phyloP scores from a whole-genome alignment of 2,888 invertebrate species.

The Dysmachus trigonus region DNA sequence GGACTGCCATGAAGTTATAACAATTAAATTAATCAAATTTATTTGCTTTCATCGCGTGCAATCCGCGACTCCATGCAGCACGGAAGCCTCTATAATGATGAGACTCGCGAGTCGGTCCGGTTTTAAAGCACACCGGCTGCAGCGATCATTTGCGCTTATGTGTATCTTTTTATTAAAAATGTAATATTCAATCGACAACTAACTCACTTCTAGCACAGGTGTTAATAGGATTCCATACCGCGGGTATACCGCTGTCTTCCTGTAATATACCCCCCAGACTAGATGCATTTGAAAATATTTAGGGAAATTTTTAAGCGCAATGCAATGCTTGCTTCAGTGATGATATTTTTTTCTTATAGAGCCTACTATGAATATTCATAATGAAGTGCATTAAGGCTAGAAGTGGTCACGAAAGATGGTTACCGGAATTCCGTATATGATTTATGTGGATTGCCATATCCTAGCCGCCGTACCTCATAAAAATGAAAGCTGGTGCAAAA shows the following conservation, averaged over 20 bases:
- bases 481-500: neutral
- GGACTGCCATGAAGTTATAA: conserved; percentile 15
- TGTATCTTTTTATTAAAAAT: conserved; percentile 10
- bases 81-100: conserved; percentile 1
- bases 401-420: neutral
- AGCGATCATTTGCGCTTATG: neutral
- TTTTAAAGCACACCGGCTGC: neutral
- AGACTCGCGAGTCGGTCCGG: neutral
- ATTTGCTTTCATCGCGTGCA: conserved; percentile 50
- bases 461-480: neutral
- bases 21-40: conserved; percentile 45
- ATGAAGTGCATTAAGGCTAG: neutral
- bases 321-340: neutral
- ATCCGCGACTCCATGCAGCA: conserved; percentile 9
- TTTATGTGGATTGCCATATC: neutral
- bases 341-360: neutral
- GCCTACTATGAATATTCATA: neutral
- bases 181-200: neutral
- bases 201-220: neutral
- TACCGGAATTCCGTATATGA: neutral
- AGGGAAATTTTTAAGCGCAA: neutral
- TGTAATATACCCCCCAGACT: neutral
- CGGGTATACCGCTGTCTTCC: neutral
- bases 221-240: neutral
- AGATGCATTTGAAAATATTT: neutral